These are phyloP conservation scores for Calliphora vicina DNA, from an alignment of 1,140 invertebrate genomes.

Conservation along the genomic window DNA sequence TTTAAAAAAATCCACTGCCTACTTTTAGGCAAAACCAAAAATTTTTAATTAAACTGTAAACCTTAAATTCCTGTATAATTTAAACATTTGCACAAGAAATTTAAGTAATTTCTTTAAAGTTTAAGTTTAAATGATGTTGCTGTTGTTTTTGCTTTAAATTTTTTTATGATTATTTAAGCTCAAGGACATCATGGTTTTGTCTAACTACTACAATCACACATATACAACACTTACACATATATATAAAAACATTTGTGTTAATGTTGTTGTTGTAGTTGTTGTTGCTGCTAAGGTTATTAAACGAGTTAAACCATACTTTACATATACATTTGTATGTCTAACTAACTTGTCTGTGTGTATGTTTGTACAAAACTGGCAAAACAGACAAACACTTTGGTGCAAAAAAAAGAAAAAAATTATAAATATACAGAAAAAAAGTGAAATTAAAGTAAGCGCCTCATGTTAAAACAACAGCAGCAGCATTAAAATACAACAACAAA, in stretches of 20 bases:
- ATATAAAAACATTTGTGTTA: not conserved
- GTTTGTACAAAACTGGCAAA: not conserved
- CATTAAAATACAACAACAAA: not conserved
- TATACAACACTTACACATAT: not conserved
- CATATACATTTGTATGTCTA: not conserved
- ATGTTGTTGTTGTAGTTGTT: not conserved
- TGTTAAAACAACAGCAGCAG: slow-evolving; percentile 10
- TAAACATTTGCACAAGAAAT: no score
- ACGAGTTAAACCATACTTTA: slow-evolving; percentile 26
- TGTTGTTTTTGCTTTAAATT: slow-evolving; percentile 11
- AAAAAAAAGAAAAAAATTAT: no score
- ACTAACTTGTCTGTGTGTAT: no score
- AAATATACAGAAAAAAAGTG: slow-evolving; percentile 29
- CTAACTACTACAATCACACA: not conserved
- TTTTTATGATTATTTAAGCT: slow-evolving; percentile 27
- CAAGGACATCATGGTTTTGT: slow-evolving; percentile 35
- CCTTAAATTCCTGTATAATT: no score
- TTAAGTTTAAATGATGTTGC: not conserved
- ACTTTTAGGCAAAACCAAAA: not conserved
- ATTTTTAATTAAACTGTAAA: not conserved
- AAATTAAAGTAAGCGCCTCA: slow-evolving; percentile 26
- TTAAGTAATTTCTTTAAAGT: no score
- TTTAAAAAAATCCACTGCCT: no score
- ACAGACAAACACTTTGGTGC: slow-evolving; percentile 24
- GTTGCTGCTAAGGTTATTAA: slow-evolving; percentile 24